Percentiles rank a stretch among this genome's conserved stretches.
These are phyloP conservation scores for Lypha dubia DNA, from an alignment of 2,888 invertebrate species.

Conservation along the genomic window DNA sequence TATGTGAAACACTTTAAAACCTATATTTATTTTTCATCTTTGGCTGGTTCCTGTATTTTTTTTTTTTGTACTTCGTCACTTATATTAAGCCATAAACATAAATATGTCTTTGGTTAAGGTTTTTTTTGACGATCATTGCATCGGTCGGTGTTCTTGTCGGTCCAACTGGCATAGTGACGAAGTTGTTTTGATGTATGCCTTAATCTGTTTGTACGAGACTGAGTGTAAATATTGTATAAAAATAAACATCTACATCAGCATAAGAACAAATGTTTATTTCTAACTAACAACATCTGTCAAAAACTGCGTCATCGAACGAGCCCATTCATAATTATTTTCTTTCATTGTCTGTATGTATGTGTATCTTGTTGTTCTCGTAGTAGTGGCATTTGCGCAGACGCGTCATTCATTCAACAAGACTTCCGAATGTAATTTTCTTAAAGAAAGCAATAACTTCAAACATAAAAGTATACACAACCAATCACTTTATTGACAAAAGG, in stretches of 20 bases:
- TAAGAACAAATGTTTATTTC: conserved; percentile 64
- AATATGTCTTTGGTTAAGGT: conserved; percentile 30
- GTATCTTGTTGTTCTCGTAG: conserved; percentile 20
- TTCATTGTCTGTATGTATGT: conserved; percentile 11
- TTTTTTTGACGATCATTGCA: neutral
- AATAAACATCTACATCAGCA: conserved; percentile 40
- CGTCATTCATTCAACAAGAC: conserved; percentile 62
- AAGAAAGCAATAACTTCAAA: conserved; percentile 48
- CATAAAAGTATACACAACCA: conserved; percentile 15
- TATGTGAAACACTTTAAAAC: conserved; percentile 31
- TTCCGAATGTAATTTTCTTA: conserved; percentile 70
- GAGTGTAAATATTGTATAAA: conserved; percentile 58
- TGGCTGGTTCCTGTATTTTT: conserved; percentile 43
- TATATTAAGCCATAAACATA: conserved; percentile 61
- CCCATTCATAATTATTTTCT: conserved; percentile 67
- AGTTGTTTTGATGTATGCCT: conserved; percentile 3
- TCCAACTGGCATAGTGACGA: conserved; percentile 16
- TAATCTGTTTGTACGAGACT: conserved; percentile 32
- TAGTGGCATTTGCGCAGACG: conserved; percentile 65
- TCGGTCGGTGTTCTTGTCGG: conserved; percentile 2
- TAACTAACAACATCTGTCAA: conserved; percentile 81
- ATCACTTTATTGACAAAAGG: conserved; percentile 44
- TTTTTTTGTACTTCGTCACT: conserved; percentile 59
- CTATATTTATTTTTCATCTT: conserved; percentile 1
- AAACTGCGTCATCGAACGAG: conserved; percentile 81